phyloP scores from a whole-genome alignment of 2,113 vertebrate species.

The Uria lomvia region DNA sequence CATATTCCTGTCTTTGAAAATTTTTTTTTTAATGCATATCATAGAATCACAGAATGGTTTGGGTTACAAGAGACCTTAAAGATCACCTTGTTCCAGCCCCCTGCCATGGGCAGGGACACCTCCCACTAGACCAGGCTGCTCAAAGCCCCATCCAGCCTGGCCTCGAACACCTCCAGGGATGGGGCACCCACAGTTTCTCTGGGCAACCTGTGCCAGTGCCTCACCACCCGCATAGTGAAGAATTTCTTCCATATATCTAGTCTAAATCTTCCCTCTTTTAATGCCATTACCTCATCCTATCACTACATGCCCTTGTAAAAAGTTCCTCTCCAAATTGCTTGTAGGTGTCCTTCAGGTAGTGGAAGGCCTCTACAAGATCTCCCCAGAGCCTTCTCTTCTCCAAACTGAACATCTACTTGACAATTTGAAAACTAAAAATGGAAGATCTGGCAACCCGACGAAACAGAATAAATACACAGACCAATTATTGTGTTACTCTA shows the following conservation, averaged over 20 bases:
- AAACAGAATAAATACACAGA: background rate
- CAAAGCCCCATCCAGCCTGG: background rate
- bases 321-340: background rate
- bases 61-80: background rate
- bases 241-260: background rate
- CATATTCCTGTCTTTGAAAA: background rate
- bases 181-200: background rate
- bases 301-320: background rate
- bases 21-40: background rate
- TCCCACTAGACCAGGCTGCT: background rate
- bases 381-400: background rate
- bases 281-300: background rate
- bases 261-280: background rate
- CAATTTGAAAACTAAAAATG: background rate
- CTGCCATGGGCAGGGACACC: background rate
- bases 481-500: background rate
- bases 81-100: background rate
- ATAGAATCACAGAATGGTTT: background rate
- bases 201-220: background rate
- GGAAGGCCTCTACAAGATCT: background rate
- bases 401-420: background rate
- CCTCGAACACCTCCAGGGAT: background rate
- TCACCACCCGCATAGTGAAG: background rate
- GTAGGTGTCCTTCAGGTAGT: background rate
- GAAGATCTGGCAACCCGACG: background rate